Evolutionary conservation across 2,888 invertebrate genomes (phyloP), one percentile per base, ranked within the genome.

Genomic region (Drosophila multiciliata): DNA sequence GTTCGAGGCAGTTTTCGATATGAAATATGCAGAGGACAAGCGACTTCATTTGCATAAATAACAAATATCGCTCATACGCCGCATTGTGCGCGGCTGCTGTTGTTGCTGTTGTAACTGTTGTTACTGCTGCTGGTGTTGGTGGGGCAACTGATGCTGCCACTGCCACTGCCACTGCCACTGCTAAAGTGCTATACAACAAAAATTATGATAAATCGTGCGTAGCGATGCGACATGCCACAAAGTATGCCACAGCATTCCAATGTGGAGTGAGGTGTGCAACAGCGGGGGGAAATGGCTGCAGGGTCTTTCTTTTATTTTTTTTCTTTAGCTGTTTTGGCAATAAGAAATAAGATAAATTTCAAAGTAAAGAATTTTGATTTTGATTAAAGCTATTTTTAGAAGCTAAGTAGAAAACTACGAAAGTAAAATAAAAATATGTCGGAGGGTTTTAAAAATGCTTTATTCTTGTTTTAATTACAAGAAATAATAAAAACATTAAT

Each of bases 1-100:
- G 52, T 52, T 59, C 35, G 50, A 49, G 74, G 33, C 55, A 48
- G 57, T 40, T 55, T 61, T 65, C 50, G 53, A 50, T 59, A 71
- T 70, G 62, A 77, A 73, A 68, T 70, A 70, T 73, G 70, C 73
- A 67, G 60, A 45, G 62, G 74, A 65, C 67, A 68, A 69, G 49
- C 55, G 54, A 84, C 80, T 86, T 82, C 66, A 86, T 86, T 86
- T 86, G 88, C 85, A 88, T 88, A 86, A 86, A 86, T 83, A 88
- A 86, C 86, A 88, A 85, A 85, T 85, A 85, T 88, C 75, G 83
- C 83, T 86, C 82, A 85, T 86, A 86, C 86, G 85, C 86, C 83
- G 88, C 88, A 88, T 78, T 85, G 85, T 86, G 63, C 71, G 78
- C 68, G 66, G 59, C 78, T 78, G 67, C 58, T 78, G 58, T n/a